A percentile compares a stretch with the other conserved stretches of the same genome.
These are phyloP conservation scores for Isichthys henryi DNA, from an alignment of 2,113 vertebrate genomes.

Conservation along the genomic window DNA sequence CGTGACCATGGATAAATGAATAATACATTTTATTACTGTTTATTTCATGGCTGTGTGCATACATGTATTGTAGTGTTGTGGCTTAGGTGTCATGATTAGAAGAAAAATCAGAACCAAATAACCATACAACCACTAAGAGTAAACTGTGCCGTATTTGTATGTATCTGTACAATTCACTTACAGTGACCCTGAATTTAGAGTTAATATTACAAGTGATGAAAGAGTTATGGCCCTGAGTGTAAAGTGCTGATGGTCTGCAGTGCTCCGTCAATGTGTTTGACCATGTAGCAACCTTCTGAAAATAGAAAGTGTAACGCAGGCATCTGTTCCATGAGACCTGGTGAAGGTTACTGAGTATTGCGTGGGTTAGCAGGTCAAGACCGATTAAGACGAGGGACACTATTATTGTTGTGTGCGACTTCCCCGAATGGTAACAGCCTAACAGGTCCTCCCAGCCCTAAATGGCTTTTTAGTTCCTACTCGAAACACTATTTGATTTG, in stretches of 20 bases:
- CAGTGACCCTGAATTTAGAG: not conserved
- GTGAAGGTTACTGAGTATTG: conserved; percentile 31
- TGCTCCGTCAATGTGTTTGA: conserved; percentile 6
- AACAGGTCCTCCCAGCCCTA: not conserved
- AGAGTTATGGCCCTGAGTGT: conserved; percentile 11
- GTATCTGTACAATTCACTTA: not conserved
- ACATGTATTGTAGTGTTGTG: not conserved
- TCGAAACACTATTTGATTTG: not conserved
- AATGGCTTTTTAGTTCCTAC: not conserved
- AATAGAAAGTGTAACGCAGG: conserved; percentile 27
- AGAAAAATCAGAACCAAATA: not conserved
- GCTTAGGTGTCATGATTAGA: not conserved
- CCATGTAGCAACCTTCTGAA: conserved; percentile 22
- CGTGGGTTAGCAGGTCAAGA: conserved; percentile 24
- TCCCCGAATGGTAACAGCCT: not conserved
- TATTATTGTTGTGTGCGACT: not conserved
- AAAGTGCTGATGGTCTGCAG: conserved; percentile 22
- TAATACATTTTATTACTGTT: not conserved
- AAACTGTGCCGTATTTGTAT: not conserved
- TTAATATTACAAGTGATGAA: conserved; percentile 16
- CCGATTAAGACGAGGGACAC: not conserved
- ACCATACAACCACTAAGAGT: not conserved
- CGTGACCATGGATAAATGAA: not conserved
- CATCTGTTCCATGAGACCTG: not conserved
- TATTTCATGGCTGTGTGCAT: not conserved